Conservation (phyloP, 1,140 invertebrate species). For the Leptoteleia sp. region DNA sequence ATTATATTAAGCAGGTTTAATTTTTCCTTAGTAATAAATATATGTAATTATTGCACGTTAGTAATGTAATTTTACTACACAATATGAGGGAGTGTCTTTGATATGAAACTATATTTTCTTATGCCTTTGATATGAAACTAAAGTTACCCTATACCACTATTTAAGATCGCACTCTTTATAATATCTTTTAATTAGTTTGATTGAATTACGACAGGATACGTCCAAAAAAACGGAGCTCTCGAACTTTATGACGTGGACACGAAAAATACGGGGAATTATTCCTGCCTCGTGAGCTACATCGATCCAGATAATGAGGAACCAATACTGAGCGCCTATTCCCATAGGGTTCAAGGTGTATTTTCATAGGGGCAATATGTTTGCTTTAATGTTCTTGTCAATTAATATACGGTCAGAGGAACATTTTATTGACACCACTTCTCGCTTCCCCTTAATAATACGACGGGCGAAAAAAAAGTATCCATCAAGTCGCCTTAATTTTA, state of each 20-base stretch:
- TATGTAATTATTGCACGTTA: too few relatives aligned
- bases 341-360: slow-evolving; percentile 69
- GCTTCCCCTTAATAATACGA: too few relatives aligned
- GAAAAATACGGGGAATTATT: slow-evolving; percentile 75
- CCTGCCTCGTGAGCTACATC: slow-evolving; percentile 72
- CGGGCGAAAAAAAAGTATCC: too few relatives aligned
- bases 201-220: slow-evolving; percentile 63
- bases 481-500: too few relatives aligned
- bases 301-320: slow-evolving; percentile 74
- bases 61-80: too few relatives aligned
- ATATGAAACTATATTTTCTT: too few relatives aligned
- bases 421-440: neutral
- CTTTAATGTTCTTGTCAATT: slow-evolving; percentile 40
- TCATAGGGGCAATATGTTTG: slow-evolving; percentile 21
- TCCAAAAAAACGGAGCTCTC: slow-evolving; percentile 71
- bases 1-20: too few relatives aligned
- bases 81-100: too few relatives aligned
- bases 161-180: too few relatives aligned
- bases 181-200: slow-evolving; percentile 17
- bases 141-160: too few relatives aligned
- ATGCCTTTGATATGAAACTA: too few relatives aligned
- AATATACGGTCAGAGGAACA: slow-evolving; percentile 6
- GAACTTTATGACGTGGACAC: slow-evolving; percentile 71
- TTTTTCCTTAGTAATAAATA: too few relatives aligned
- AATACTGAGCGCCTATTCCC: slow-evolving; percentile 69